Evolutionary conservation across 2,113 vertebrate species (phyloP), one percentile per base, ranked within the genome.

Genomic region (Seriola rivoliana): DNA sequence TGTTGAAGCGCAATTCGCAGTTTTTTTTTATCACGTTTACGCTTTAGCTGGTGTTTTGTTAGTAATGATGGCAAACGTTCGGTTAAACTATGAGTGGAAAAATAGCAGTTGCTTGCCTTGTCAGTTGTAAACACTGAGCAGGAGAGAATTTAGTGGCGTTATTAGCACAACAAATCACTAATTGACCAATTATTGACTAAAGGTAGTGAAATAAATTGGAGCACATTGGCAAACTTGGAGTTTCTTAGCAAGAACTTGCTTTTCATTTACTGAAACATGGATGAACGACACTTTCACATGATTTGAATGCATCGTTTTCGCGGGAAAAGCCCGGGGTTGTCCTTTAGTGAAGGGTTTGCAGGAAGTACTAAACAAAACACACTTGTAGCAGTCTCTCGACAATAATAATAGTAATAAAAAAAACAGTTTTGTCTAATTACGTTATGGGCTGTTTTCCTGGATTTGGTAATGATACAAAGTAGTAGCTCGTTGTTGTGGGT

Each of bases 251-350:
- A 8, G 10, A 23, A 9, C 8, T 54, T n/a, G 8, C 21, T 3
- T 54, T 9, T 54, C 21, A 23, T 54, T n/a, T 4, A n/a, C 21
- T 54, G 8, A 54, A 23, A 14, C 13, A 32, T 17, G 44, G 9
- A 32, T 58, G 9, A 72, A 72, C 55, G 9, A 3, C 42, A 54
- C n/a, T 23, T 46, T 64, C 14, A 25, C 9, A 4, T 1, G 11
- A 63, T 3, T 1, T 70, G 57, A 70, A 71, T 7, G 67, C 66
- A 70, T 11, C 67, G 16, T 54, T 68, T 71, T 42, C 3, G 32
- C n/a, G 14, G 29, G n/a, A 70, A 68, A 54, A 29, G 14, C 5
- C 10, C 9, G 3, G 7, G 21, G 36, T 6, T 0, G 23, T 38
- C 17, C 2, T 29, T 38, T 54, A 1, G 21, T 23, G 13, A 57